Base-by-base conservation (phyloP, 1,140 invertebrate genomes). In the Aphelinus atriplicis region DNA sequence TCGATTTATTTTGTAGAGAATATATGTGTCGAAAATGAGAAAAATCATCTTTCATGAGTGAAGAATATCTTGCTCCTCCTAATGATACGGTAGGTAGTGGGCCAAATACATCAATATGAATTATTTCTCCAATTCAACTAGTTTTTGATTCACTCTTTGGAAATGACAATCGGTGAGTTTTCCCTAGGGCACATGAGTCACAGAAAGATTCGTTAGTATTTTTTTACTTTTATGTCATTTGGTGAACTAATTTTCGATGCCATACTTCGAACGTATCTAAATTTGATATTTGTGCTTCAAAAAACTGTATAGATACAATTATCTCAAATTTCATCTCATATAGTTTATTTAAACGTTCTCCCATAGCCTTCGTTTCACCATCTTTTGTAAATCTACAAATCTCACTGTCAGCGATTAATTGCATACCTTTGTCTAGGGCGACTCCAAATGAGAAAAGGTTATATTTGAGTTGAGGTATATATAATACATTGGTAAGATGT, bases 391-490 rank as follows among this genome's bases (percentile, higher is more conserved):
- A 46, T 47, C 61, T 53, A 46, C 75, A 77, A 10, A 60, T 6
- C 3, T 46, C 3, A 46, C 47, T 60, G 7, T 60, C 3, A 48
- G 56, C 5, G 46, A 71, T n/a, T 42, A 81, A 67, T 5, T 63
- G 68, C 6, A 79, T 82, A 51, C 84, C 86, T 78, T 80, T 82
- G 47, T 84, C 80, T 3, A 84, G 64, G 1, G 77, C 82, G 10
- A 78, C 47, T n/a, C 81, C 81, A 6, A 83, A 75, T 4, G 87
- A 88, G 57, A 88, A 86, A n/a, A 88, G 69, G 73, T 88, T 88
- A 26, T 69, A 81, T 56, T 82, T 80, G 7, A 89, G 65, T 48
- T 87, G 80, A 0, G 86, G 85, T 47, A 86, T 81, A 75, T 78
- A 85, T 66, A 86, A 61, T 0, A 87, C 85, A 69, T 87, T 80